phyloP scores from a whole-genome alignment of 2,113 vertebrate genomes.

The Micronisus gabar region DNA sequence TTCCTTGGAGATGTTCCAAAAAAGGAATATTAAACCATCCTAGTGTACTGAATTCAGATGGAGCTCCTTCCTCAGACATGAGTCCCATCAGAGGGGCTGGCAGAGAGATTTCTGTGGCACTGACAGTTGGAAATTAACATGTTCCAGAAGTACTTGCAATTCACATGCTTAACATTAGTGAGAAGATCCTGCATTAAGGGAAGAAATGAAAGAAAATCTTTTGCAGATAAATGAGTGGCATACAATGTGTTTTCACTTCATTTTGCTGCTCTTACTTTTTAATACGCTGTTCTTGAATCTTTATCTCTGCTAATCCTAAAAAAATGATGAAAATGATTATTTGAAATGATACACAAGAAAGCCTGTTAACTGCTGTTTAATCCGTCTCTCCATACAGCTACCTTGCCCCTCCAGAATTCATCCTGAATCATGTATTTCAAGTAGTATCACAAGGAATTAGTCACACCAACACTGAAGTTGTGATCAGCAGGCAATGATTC shows the following conservation, averaged over 20 bases:
- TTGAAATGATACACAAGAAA: neutral
- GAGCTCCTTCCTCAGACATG: neutral
- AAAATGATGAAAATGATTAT: neutral
- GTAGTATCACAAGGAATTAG: constrained; percentile 37
- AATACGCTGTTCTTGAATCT: neutral
- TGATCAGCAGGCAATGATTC: neutral
- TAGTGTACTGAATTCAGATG: constrained; percentile 47
- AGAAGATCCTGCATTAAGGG: neutral
- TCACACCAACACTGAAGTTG: neutral
- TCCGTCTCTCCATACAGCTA: neutral
- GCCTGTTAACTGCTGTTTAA: constrained; percentile 3
- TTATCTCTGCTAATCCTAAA: constrained; percentile 19
- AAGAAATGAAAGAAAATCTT: neutral
- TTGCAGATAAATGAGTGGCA: neutral
- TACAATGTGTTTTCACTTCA: neutral
- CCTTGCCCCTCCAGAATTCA: constrained; percentile 44
- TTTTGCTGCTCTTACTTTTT: neutral
- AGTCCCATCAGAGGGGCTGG: constrained; percentile 3
- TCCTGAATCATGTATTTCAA: constrained; percentile 45
- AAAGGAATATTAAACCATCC: constrained; percentile 23
- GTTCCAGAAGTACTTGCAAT: constrained; percentile 55
- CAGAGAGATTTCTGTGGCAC: neutral
- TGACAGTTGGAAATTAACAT: constrained; percentile 46
- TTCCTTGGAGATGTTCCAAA: constrained; percentile 48
- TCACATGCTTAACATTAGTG: neutral